Evolutionary conservation across 2,888 invertebrate species (phyloP).

Genomic region (Drosophila neotestacea): DNA sequence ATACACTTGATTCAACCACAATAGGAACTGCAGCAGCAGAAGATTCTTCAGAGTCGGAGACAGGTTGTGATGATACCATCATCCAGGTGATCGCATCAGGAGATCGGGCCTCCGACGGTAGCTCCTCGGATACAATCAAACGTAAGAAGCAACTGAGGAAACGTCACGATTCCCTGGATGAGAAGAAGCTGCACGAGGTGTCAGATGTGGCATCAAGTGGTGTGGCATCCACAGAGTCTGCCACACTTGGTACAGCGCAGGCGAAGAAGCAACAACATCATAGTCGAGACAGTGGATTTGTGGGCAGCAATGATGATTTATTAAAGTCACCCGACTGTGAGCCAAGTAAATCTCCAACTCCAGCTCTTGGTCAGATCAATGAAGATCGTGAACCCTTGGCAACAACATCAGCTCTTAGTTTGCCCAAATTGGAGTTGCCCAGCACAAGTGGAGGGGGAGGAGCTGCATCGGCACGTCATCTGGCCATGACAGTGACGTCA

Average conservation of each 20-base stretch:
- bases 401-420: constrained; percentile 7
- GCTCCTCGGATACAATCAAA: constrained; percentile 90
- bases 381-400: constrained; percentile 84
- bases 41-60: constrained; percentile 90
- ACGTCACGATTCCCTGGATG: constrained; percentile 84
- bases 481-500: constrained; percentile 32
- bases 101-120: constrained; percentile 86
- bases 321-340: constrained; percentile 87
- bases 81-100: constrained; percentile 90
- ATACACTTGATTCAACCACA: constrained; percentile 59
- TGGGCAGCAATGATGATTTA: constrained; percentile 94
- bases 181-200: constrained; percentile 85
- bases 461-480: constrained; percentile 9
- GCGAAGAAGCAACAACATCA: constrained; percentile 89
- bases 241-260: constrained; percentile 83
- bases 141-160: constrained; percentile 93
- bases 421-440: constrained; percentile 54
- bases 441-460: constrained; percentile 49
- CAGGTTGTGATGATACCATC: constrained; percentile 87
- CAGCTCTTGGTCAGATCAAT: constrained; percentile 74
- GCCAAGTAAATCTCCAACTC: constrained; percentile 74
- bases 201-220: constrained; percentile 13
- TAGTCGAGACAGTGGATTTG: constrained; percentile 94
- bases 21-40: constrained; percentile 86
- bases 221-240: constrained; percentile 18